Percentiles rank a stretch among this genome's conserved stretches.
These are phyloP conservation scores for Chloroceryle inda DNA, from an alignment of 2,797 vertebrate species.

Conservation along the genomic window DNA sequence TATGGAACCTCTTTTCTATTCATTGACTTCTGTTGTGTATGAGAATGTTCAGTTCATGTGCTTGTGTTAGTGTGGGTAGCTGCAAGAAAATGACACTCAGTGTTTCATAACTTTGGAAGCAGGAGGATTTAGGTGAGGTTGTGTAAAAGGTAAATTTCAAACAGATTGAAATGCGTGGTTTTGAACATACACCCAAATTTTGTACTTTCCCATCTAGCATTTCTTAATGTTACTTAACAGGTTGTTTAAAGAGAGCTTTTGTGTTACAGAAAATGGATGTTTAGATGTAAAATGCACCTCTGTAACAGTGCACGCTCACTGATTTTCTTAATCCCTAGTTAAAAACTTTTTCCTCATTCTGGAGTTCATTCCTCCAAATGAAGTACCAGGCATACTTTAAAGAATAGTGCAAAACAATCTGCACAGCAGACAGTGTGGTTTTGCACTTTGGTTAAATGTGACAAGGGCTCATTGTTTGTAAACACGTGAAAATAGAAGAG, in stretches of 20 bases:
- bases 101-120: background rate
- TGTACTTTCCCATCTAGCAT: background rate
- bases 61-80: background rate
- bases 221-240: background rate
- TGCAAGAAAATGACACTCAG: background rate
- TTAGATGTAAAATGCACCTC: background rate
- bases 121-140: background rate
- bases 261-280: background rate
- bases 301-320: rapidly evolving
- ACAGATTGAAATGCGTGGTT: background rate
- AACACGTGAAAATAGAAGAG: background rate
- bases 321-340: background rate
- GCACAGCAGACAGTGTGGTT: background rate
- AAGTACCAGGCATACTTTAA: background rate
- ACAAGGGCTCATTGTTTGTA: background rate
- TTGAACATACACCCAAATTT: background rate
- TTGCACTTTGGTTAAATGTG: background rate
- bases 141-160: background rate
- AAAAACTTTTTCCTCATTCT: background rate
- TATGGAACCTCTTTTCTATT: background rate
- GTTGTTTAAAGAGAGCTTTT: background rate
- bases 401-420: background rate
- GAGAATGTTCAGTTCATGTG: background rate
- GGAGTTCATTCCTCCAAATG: background rate
- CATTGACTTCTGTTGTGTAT: background rate